These are phyloP conservation scores for Microdon myrmicae DNA, from an alignment of 2,888 invertebrate genomes.

Conservation along the genomic window DNA sequence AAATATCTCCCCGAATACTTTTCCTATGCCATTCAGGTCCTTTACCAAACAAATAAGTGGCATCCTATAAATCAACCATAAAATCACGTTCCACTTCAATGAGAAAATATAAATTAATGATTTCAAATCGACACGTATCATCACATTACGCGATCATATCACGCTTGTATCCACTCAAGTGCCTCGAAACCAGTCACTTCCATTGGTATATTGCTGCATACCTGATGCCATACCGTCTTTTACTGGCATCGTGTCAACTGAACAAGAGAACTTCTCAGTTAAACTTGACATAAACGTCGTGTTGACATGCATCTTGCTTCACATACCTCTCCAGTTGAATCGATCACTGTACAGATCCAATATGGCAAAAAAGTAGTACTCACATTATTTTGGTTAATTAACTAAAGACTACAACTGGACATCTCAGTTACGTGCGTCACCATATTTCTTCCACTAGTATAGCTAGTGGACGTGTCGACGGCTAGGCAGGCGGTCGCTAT, in stretches of 20 bases:
- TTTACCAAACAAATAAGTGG: too few species aligned
- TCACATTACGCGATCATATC: not conserved
- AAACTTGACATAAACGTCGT: slow-evolving; percentile 20
- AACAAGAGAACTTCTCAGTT: slow-evolving; percentile 24
- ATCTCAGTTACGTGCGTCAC: too few species aligned
- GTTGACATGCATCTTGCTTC: slow-evolving; percentile 8
- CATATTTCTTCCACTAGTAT: slow-evolving; percentile 14
- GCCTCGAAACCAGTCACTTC: slow-evolving; percentile 19
- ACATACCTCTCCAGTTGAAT: not conserved
- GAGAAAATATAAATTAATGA: too few species aligned
- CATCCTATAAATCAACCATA: too few species aligned
- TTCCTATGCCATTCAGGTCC: too few species aligned
- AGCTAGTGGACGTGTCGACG: too few species aligned
- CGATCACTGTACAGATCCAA: too few species aligned
- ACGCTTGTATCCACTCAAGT: slow-evolving; percentile 11
- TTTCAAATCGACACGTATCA: too few species aligned
- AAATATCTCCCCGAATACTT: too few species aligned
- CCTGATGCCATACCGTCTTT: slow-evolving; percentile 17
- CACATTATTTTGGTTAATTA: slow-evolving; percentile 39
- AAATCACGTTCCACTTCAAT: too few species aligned
- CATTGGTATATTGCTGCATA: slow-evolving; percentile 26
- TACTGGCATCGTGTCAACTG: slow-evolving; percentile 19
- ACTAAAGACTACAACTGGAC: slow-evolving; percentile 22
- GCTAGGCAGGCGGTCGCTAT: too few species aligned
- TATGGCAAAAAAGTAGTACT: not conserved